Base-by-base conservation (phyloP, 2,888 invertebrate species). In the Agrochola lota region DNA sequence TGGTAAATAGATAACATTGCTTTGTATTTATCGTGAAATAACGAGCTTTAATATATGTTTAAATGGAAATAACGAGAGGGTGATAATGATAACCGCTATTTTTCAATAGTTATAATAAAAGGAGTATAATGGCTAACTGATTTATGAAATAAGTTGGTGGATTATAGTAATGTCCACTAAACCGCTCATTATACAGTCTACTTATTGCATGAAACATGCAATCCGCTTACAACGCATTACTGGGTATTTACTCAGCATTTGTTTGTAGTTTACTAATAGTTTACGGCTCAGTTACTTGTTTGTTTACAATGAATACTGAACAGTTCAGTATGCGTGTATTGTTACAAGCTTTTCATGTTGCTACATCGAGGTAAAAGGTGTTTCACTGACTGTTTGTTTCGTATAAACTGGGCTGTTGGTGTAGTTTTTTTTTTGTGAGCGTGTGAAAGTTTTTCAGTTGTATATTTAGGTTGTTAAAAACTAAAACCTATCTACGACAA, bases 261-360 rank as follows among this genome's bases (percentile, higher is more conserved):
- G 49, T 74, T 49, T 23, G n/a, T 46, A 40, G 57, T 74, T 74
- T 26, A 62, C 64, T 59, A 80, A 74, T 74, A 84, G 84, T 74
- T 74, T 43, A 40, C 59, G 55, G 63, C 57, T 62, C 49, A 9
- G 30, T 57, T 20, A 15, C 17, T 17, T 84, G 69, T 70, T 71
- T 43, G 67, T 68, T 79, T 66, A 60, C 69, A 74, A 74, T 81
- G 80, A 84, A 81, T 84, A 79, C 74, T 79, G 84, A 83, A 66
- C 30, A 40, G 62, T 7, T 12, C 30, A n/a, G n/a, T 30, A 57
- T 3, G 23, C 46, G 46, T 57, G 59, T 78, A 52, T 84, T 74
- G 81, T 78, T 73, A 8, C 11, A 69, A 23, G 73, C 68, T 55
- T 23, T 60, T 57, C 49, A 52, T 60, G 46, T 64, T n/a, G 66